These are phyloP conservation scores for Conger conger DNA, from an alignment of 2,113 vertebrate genomes.

Conservation along the genomic window DNA sequence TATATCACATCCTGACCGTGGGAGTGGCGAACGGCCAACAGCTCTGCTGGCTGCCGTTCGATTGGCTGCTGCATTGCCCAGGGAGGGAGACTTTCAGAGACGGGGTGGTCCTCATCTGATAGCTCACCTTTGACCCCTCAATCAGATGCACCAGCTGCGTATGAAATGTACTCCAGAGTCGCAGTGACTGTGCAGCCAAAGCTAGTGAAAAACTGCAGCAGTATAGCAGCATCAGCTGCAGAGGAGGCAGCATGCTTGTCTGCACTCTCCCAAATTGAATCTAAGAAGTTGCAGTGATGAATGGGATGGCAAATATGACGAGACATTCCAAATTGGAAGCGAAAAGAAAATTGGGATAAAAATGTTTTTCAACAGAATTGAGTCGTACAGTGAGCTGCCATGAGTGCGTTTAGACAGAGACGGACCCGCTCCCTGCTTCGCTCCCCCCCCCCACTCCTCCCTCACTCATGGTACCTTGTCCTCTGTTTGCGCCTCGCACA, in stretches of 20 bases:
- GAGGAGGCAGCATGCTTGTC: not conserved
- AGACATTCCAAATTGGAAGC: not conserved
- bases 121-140: too few species aligned
- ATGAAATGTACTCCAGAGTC: not conserved
- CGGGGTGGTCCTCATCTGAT: too few species aligned
- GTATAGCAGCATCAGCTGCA: not conserved
- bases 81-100: too few species aligned
- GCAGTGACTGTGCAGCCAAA: not conserved
- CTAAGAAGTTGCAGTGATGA: not conserved
- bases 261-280: not conserved
- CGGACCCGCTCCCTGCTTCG: not conserved
- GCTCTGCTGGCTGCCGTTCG: too few species aligned
- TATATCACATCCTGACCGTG: too few species aligned
- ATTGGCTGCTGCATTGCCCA: too few species aligned
- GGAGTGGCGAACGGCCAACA: too few species aligned
- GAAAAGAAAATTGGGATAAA: not conserved
- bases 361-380: not conserved
- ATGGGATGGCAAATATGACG: not conserved
- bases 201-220: not conserved
- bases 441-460: not conserved
- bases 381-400: not conserved
- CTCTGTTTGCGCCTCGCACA: constrained; percentile 46
- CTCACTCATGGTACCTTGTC: not conserved
- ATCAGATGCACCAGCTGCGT: not conserved
- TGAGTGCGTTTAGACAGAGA: not conserved